Percentiles rank a stretch among this genome's conserved stretches.
Evolutionary conservation across 2,113 vertebrate species (phyloP).

Genomic region (Scalopus aquaticus): DNA sequence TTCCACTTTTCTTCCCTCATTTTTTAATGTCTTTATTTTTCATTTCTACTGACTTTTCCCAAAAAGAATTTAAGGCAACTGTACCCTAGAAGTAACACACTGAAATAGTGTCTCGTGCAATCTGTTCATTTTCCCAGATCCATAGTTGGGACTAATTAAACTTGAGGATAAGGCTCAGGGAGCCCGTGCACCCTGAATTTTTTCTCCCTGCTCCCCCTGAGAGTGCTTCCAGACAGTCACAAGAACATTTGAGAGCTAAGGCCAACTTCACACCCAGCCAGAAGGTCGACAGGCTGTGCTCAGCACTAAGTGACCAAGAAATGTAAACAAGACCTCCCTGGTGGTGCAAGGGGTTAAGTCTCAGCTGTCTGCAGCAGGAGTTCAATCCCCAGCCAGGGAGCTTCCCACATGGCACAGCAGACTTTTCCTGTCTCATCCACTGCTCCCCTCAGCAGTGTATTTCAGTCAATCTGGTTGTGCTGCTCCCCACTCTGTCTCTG

Average conservation of each 20-base stretch:
- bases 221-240: neutral
- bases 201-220: neutral
- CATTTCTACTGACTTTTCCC: neutral
- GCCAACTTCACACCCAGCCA: no score
- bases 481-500: no score
- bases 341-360: no score
- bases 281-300: neutral
- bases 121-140: neutral
- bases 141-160: neutral
- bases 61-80: neutral
- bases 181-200: neutral
- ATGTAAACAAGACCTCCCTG: no score
- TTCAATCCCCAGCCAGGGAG: no score
- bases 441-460: no score
- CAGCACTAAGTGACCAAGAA: neutral
- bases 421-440: no score
- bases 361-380: no score
- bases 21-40: neutral
- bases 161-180: neutral
- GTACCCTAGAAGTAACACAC: neutral
- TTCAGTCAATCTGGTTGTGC: no score
- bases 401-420: no score
- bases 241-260: neutral
- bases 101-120: neutral
- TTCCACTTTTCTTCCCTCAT: neutral